A percentile compares a stretch with the other conserved stretches of the same genome.
These are phyloP conservation scores for Grus americana DNA, from an alignment of 2,113 vertebrate species.

Conservation along the genomic window DNA sequence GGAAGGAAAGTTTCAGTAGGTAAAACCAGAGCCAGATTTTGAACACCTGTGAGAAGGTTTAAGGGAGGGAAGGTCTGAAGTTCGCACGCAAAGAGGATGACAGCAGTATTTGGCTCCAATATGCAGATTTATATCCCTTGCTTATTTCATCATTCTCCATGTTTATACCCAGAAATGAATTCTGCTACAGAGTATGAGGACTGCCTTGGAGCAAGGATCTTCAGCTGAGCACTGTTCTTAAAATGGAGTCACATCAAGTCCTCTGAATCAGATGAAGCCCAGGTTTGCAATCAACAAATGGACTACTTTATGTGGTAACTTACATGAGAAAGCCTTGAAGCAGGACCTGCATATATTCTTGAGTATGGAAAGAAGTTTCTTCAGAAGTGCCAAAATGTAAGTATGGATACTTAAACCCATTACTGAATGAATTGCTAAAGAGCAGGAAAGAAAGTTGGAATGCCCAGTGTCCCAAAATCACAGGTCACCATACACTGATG, in stretches of 20 bases:
- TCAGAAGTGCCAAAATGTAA: background rate
- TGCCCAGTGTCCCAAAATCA: background rate
- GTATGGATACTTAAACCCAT: background rate
- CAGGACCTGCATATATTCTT: background rate
- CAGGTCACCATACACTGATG: background rate
- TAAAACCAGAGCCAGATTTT: conserved; percentile 8
- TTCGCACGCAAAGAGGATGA: background rate
- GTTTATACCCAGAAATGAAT: background rate
- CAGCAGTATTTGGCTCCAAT: background rate
- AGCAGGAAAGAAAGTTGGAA: background rate
- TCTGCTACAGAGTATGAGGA: background rate
- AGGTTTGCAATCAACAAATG: background rate
- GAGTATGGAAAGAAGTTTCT: background rate
- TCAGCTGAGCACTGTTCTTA: background rate
- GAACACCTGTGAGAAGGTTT: conserved; percentile 16
- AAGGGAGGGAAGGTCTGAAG: background rate
- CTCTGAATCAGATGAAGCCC: background rate
- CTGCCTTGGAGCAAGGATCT: background rate
- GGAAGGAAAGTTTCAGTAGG: background rate
- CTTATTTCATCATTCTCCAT: background rate
- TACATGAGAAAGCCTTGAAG: background rate
- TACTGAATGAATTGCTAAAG: background rate
- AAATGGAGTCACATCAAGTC: background rate
- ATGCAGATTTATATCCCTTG: background rate
- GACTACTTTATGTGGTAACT: background rate